A percentile compares a stretch with the other conserved stretches of the same genome.
Evolutionary conservation across 2,888 invertebrate genomes (phyloP).

Genomic region (Andrena bicolor): DNA sequence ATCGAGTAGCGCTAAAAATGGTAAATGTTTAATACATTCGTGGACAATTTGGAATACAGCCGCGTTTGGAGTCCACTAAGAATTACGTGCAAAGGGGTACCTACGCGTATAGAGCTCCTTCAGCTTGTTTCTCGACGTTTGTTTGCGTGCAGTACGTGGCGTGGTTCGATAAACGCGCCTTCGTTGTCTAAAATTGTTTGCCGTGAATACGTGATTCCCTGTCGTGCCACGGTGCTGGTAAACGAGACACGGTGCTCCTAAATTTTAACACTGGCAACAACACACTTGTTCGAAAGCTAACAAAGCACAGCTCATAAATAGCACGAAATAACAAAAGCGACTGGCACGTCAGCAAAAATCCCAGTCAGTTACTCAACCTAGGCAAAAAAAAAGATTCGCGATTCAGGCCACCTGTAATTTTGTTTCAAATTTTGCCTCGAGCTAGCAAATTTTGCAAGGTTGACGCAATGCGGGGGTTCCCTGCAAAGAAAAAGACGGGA

Average conservation of each 20-base stretch:
- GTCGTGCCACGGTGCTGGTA: not conserved
- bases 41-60: conserved; percentile 29
- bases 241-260: not conserved
- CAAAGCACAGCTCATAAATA: not conserved
- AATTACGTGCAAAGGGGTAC: conserved; percentile 9
- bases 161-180: conserved; percentile 30
- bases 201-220: conserved; percentile 8
- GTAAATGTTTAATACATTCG: conserved; percentile 20
- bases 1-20: conserved; percentile 10
- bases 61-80: not conserved
- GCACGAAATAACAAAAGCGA: not conserved
- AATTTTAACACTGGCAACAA: not conserved
- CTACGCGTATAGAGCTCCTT: conserved; percentile 7
- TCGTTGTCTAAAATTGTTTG: conserved; percentile 9
- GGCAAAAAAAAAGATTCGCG: not conserved
- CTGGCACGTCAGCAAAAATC: not conserved
- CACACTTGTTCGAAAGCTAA: not conserved
- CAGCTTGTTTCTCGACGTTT: conserved; percentile 23
- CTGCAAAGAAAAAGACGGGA: not conserved
- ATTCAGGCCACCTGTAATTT: not conserved
- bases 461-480: not conserved
- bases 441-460: not conserved
- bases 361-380: not conserved
- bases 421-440: not conserved
- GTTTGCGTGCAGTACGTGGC: conserved; percentile 42